Conservation (phyloP, 2,888 invertebrate species). For the Synergus japonicus region DNA sequence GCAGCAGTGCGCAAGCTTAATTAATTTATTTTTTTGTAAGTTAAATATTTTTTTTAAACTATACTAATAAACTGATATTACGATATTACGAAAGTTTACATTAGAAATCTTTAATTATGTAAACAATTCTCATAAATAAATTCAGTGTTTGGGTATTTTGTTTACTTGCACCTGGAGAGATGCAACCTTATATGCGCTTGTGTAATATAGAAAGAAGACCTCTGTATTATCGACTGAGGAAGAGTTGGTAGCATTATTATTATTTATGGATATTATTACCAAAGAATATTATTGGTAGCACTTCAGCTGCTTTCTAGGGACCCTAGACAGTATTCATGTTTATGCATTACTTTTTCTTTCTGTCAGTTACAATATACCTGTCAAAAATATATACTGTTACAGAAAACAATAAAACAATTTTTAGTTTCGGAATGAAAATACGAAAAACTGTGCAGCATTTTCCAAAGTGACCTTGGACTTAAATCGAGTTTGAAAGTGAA, state of each 20-base stretch:
- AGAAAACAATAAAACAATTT: neutral
- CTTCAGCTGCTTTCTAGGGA: no score
- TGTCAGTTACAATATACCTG: conserved; percentile 3
- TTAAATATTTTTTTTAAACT: no score
- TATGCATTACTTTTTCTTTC: neutral
- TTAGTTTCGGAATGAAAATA: neutral
- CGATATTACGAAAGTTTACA: no score
- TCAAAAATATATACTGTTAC: neutral
- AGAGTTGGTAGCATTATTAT: no score
- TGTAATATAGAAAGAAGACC: neutral
- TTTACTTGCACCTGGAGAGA: neutral
- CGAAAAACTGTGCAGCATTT: neutral
- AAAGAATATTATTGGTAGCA: no score
- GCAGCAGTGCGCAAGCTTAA: conserved; percentile 7
- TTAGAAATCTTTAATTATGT: neutral
- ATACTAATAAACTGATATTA: no score
- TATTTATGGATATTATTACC: no score
- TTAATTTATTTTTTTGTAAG: neutral
- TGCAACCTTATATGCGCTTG: neutral
- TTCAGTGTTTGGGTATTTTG: neutral
- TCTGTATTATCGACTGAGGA: no score
- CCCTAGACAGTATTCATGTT: no score
- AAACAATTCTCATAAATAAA: neutral
- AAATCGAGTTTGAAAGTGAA: conserved; percentile 26
- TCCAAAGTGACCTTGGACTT: neutral